phyloP scores from a whole-genome alignment of 2,888 invertebrate genomes.

The Philonicus albiceps region DNA sequence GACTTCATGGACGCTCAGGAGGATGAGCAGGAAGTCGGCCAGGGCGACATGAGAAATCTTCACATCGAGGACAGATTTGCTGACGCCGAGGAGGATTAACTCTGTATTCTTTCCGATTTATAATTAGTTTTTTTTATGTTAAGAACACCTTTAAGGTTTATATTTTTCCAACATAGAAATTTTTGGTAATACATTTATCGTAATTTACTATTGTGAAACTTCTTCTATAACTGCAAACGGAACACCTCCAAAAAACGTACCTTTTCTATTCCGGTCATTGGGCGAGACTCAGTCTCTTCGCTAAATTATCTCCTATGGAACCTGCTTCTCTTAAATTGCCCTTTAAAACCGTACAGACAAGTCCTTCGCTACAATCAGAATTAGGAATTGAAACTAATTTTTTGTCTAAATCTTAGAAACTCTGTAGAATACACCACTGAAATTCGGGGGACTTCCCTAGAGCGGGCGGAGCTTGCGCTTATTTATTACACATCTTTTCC shows the following conservation, averaged over 20 bases:
- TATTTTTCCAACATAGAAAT: not conserved
- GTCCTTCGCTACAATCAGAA: too few relatives aligned
- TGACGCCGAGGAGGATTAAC: conserved; percentile 58
- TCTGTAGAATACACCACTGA: too few relatives aligned
- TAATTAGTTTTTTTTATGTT: not conserved
- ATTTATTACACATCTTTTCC: too few relatives aligned
- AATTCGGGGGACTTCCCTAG: too few relatives aligned
- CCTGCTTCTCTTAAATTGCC: too few relatives aligned
- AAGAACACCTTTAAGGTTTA: not conserved
- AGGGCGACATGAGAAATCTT: conserved; percentile 58
- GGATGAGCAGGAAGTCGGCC: conserved; percentile 52
- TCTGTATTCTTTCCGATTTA: not conserved
- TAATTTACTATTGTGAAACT: not conserved
- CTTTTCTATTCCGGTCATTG: not conserved
- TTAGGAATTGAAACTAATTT: too few relatives aligned
- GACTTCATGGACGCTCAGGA: conserved; percentile 59
- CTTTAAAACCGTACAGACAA: too few relatives aligned
- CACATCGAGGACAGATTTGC: conserved; percentile 61
- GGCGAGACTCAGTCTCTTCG: too few relatives aligned
- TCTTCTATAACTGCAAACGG: not conserved
- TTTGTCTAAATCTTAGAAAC: too few relatives aligned
- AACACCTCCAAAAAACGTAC: not conserved
- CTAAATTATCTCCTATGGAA: too few relatives aligned
- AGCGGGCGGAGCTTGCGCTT: too few relatives aligned
- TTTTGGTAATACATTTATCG: not conserved